Conservation (phyloP, 2,797 vertebrate genomes). For the Parotocinclus haroldoi region DNA sequence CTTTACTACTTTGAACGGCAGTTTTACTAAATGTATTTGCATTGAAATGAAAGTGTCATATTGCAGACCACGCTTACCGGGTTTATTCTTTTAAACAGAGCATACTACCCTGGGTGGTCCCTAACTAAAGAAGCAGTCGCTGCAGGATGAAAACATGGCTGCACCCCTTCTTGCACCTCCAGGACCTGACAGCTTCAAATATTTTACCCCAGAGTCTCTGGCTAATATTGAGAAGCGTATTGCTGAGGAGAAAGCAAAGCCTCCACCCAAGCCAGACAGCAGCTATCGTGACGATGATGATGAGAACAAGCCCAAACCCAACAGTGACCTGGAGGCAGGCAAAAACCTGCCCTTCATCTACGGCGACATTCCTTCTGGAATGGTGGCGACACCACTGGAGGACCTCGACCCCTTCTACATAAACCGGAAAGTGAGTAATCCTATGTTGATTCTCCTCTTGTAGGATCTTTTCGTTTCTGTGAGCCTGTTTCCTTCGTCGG, state of each 20-base stretch:
- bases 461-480: background rate
- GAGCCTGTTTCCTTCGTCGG: background rate
- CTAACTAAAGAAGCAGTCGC: slow-evolving; percentile 81
- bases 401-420: slow-evolving; percentile 97
- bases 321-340: slow-evolving; percentile 94
- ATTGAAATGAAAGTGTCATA: background rate
- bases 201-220: slow-evolving; percentile 93
- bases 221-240: slow-evolving; percentile 92
- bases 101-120: slow-evolving; percentile 81
- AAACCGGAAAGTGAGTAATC: slow-evolving; percentile 91
- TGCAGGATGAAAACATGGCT: slow-evolving; percentile 99
- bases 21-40: background rate
- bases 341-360: slow-evolving; percentile 98
- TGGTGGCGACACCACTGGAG: slow-evolving; percentile 94
- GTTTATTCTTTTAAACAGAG: slow-evolving; percentile 60
- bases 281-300: slow-evolving; percentile 97
- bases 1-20: background rate
- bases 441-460: background rate
- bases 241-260: slow-evolving; percentile 90
- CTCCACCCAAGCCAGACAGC: slow-evolving; percentile 91
- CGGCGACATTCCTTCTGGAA: slow-evolving; percentile 85
- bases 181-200: slow-evolving; percentile 95
- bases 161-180: slow-evolving; percentile 94
- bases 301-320: slow-evolving; percentile 93
- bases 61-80: background rate